Conservation (phyloP, 2,797 vertebrate species). For the Chaunax sp. region DNA sequence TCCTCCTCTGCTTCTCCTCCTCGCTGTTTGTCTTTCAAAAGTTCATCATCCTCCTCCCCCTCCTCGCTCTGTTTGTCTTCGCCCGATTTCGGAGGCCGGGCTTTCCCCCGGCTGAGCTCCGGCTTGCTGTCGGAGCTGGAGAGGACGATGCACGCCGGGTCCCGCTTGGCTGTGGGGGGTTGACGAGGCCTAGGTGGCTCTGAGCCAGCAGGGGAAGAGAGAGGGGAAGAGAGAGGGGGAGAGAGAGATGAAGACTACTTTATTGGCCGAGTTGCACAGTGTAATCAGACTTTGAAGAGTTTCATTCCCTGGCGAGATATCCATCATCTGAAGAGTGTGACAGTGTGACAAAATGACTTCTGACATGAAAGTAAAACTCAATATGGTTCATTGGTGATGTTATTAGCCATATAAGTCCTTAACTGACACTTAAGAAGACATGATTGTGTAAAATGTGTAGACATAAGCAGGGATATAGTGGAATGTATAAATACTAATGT, state of each 20-base stretch:
- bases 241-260: constrained; percentile 45
- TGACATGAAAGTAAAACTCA: constrained; percentile 73
- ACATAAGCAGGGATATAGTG: constrained; percentile 6
- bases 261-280: constrained; percentile 51
- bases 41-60: constrained; percentile 43
- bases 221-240: constrained; percentile 10
- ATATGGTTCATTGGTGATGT: constrained; percentile 70
- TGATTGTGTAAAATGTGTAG: constrained; percentile 25
- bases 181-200: constrained; percentile 43
- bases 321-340: constrained; percentile 64
- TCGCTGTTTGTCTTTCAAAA: constrained; percentile 67
- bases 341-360: constrained; percentile 61
- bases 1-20: constrained; percentile 59
- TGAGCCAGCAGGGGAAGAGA: constrained; percentile 33
- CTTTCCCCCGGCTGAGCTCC: constrained; percentile 43
- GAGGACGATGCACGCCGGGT: constrained; percentile 28
- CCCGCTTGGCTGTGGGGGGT: constrained; percentile 15
- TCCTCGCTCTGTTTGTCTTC: constrained; percentile 50
- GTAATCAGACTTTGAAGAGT: constrained; percentile 69
- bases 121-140: constrained; percentile 50
- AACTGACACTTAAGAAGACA: constrained; percentile 43
- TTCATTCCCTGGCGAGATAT: constrained; percentile 67
- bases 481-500: constrained; percentile 20
- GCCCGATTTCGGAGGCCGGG: constrained; percentile 7
- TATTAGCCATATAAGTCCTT: constrained; percentile 59